Conservation (phyloP, 1,140 invertebrate species). For the Brachionus paranguensis region DNA sequence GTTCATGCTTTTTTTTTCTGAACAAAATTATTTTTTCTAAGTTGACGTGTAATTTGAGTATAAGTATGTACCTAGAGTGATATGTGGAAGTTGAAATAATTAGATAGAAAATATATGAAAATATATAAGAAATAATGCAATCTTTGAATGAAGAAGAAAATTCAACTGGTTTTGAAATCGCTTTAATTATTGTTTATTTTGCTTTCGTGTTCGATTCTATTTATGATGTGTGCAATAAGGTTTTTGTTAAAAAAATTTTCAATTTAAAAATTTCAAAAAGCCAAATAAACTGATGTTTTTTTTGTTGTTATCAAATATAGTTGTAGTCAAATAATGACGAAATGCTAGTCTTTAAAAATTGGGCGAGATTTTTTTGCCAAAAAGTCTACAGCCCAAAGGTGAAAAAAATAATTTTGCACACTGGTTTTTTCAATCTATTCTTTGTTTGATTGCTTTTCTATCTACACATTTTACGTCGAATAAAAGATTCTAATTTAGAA, state of each 20-base stretch:
- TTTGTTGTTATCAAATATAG: background rate
- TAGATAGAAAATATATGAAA: background rate
- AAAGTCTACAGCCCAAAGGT: background rate
- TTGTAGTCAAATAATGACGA: background rate
- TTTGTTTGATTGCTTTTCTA: background rate
- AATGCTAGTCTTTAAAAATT: background rate
- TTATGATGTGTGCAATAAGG: slow-evolving; percentile 23
- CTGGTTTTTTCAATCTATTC: background rate
- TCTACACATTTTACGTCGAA: background rate
- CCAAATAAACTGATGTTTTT: slow-evolving; percentile 2
- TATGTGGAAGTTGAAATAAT: background rate
- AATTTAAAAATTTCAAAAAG: background rate
- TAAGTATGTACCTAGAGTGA: background rate
- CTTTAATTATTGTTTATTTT: slow-evolving; percentile 1
- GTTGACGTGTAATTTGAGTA: background rate
- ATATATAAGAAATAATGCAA: slow-evolving; percentile 1
- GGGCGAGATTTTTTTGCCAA: background rate
- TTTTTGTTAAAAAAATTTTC: background rate
- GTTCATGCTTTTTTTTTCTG: slow-evolving; percentile 16
- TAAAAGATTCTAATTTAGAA: background rate
- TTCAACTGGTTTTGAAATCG: background rate
- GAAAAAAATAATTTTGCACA: background rate
- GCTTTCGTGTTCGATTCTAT: slow-evolving; percentile 30
- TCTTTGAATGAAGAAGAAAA: background rate
- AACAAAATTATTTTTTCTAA: background rate